Evolutionary conservation across 2,797 vertebrate species (phyloP), one percentile per base, ranked within the genome.

Genomic region (Chrysocyon brachyurus): DNA sequence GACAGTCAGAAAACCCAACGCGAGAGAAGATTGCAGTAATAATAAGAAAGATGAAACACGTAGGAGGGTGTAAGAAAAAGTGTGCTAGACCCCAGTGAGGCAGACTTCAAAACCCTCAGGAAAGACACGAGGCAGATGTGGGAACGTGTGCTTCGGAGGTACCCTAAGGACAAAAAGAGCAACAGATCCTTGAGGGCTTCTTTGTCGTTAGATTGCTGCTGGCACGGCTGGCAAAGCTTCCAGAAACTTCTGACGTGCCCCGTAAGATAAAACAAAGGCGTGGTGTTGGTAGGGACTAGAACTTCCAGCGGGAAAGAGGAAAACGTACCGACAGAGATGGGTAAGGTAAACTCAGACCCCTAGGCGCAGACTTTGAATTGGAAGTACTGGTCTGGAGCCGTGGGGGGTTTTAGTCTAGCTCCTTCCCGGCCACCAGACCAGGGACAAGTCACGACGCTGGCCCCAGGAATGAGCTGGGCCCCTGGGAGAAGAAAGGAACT

Each of bases 181-280:
- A 0, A 12, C 24, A 2, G 1, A 24, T 5, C 8, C 4, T 63
- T 0, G 0, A 22, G 1, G 11, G 2, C 52, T 6, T 0, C 3
- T 4, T 4, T 0, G 28, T 12, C 54, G 4, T 16, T 0, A 1
- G 2, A 6, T 11, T 4, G 24, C 3, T 1, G 8, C 12, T 2
- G 7, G 15, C 10, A 16, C 11, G 6, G 6, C 2, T 5, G 10
- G 8, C 1, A 1, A 0, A 2, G 28, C 5, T 31, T 11, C 1
- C 40, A 12, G 24, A n/a, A 52, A 6, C 63, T 0, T 0, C 54
- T 24, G 0, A 28, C 21, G 1, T 4, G 4, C 0, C 0, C 4
- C 3, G 0, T 6, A 17, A 85, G 70, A 33, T 1, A 12, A 85
- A 64, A 59, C 33, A 2, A 16, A 70, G 22, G 12, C 17, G 0